phyloP scores from a whole-genome alignment of 2,888 invertebrate genomes.

The Alcis repandata region DNA sequence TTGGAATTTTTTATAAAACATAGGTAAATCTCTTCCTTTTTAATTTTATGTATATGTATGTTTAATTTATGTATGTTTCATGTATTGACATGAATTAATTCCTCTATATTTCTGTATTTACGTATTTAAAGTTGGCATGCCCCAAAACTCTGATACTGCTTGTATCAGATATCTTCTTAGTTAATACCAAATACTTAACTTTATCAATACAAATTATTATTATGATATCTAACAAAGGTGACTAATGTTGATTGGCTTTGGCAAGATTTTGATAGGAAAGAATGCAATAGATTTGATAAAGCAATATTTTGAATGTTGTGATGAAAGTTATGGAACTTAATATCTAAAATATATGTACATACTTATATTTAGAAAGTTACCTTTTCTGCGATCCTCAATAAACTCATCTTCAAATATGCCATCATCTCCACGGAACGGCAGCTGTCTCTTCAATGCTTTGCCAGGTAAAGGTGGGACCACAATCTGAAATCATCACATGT shows the following conservation, averaged over 20 bases:
- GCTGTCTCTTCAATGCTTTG: slow-evolving; percentile 99
- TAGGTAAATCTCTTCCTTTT: too few relatives aligned
- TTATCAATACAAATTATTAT: too few relatives aligned
- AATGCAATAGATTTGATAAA: neutral
- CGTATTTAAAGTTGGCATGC: too few relatives aligned
- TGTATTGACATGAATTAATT: too few relatives aligned
- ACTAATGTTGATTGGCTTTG: neutral
- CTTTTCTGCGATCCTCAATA: slow-evolving; percentile 99
- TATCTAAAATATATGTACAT: too few relatives aligned
- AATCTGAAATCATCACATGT: slow-evolving; percentile 88
- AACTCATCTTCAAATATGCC: slow-evolving; percentile 99
- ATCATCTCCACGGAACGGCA: slow-evolving; percentile 99
- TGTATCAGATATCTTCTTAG: too few relatives aligned
- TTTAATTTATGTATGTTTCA: too few relatives aligned
- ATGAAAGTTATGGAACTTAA: slow-evolving; percentile 49
- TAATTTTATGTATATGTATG: too few relatives aligned
- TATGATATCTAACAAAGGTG: neutral
- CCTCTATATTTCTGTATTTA: too few relatives aligned
- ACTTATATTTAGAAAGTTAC: slow-evolving; percentile 60
- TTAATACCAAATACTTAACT: too few relatives aligned
- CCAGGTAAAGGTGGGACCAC: slow-evolving; percentile 99
- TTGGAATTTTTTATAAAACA: neutral
- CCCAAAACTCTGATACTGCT: too few relatives aligned
- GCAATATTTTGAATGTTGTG: too few relatives aligned
- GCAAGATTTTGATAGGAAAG: neutral